Evolutionary conservation across 2,113 vertebrate genomes (phyloP), one percentile per base, ranked within the genome.

Genomic region (Channa maculata): DNA sequence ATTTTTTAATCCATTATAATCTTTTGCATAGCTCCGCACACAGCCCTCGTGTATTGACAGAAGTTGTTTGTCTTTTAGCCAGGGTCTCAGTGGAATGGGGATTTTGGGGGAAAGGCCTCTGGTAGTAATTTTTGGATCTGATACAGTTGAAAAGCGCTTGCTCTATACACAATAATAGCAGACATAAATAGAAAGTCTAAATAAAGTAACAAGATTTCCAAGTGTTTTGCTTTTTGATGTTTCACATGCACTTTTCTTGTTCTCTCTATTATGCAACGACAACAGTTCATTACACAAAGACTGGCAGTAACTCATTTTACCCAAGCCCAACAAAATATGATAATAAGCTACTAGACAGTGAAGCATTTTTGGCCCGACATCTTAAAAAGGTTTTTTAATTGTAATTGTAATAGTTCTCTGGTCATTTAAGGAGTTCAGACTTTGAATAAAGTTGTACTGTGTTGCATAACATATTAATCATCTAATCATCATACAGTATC

Each of bases 41-140:
- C 48, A 77, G 65, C 43, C 45, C 59, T 43, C 64, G 15, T 65
- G 57, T 68, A 80, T 65, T 71, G 65, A 77, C 34, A 72, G 64
- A 73, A 75, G 64, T 77, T 83, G 75, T 79, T 84, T 81, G 62
- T 65, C 15, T 78, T 79, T 60, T n/a, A 70, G 71, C 63, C 45
- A 44, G 74, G 58, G 73, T 87, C 82, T 85, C 77, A 49, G 71
- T 49, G 76, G 76, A 37, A 74, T 51, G 15, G 69, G 74, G 76
- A 86, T 81, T 80, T 79, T 1, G 14, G 33, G 34, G 45, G 60
- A 15, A 48, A 49, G 64, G 71, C 58, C 62, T 74, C 64, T 63
- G 69, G 54, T 75, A 33, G 58, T 75, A 12, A 34, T 75, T 84
- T 83, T 84, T 87, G 73, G 80, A 80, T 85, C 84, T 80, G 59